Evolutionary conservation across 2,113 vertebrate species (phyloP).

Genomic region (Tauraco erythrolophus): DNA sequence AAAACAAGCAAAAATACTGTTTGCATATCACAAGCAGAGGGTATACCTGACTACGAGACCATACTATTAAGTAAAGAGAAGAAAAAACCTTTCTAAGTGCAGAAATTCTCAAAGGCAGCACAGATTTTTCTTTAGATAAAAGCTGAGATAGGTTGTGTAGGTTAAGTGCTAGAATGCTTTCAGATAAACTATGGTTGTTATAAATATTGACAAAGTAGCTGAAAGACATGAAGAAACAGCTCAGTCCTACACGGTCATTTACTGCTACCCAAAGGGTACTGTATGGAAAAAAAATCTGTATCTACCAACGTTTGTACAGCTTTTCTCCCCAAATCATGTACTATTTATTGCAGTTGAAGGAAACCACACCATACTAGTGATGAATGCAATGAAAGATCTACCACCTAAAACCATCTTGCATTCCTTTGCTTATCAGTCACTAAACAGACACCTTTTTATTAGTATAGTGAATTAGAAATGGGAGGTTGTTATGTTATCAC

Average conservation of each 20-base stretch:
- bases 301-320: background rate
- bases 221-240: conserved; percentile 17
- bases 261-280: background rate
- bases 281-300: background rate
- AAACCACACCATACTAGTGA: background rate
- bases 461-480: background rate
- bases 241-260: background rate
- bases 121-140: background rate
- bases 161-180: background rate
- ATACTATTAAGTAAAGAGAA: background rate
- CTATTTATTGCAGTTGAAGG: background rate
- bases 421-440: background rate
- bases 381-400: background rate
- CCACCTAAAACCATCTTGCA: background rate
- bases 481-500: conserved; percentile 2
- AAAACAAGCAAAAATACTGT: background rate
- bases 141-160: background rate
- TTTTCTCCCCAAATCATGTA: background rate
- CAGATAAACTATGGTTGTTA: background rate
- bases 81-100: background rate
- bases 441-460: background rate
- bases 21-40: background rate
- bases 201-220: conserved; percentile 33
- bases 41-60: background rate
- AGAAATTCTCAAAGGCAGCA: background rate